Base-by-base conservation (phyloP, 2,888 invertebrate species). In the Drosophila vallismaia region DNA sequence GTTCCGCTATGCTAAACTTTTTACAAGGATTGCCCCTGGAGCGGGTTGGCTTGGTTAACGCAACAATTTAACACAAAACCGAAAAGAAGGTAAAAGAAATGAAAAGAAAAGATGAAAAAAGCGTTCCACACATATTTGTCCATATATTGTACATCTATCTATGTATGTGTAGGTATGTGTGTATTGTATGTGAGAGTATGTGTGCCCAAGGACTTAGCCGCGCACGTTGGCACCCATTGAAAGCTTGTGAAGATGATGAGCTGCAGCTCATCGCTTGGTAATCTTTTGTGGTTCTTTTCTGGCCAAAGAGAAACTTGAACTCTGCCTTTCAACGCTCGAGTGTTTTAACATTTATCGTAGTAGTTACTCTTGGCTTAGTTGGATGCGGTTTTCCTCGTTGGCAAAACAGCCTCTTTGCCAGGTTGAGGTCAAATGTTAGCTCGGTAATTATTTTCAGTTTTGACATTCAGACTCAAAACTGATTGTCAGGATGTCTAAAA, bases 1-100 rank as follows among this genome's bases (percentile, higher is more conserved):
- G 66, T 52, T 62, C 38, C 63, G 75, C 75, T 75, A 76, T 79
- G 83, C 79, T 83, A 77, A 80, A 76, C 78, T 82, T 79, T 80
- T 81, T 57, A 76, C 77, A 81, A 84, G 79, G 75, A 81, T 81
- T 81, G 85, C 64, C 75, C 66, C 45, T 46, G 66, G 62, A 60
- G 66, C 55, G 70, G 69, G 71, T 46, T 70, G 67, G 64, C 79
- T 64, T 64, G 77, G 77, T 77, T 74, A 70, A 55, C 78, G 80
- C 81, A 81, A 84, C 80, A 81, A 81, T 81, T 81, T 81, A 80
- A 76, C 64, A 62, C 62, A 62, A 60, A 60, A 46, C 50, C 36
- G 31, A 63, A 63, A 64, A 63, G 74, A 78, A 60, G 49, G 62
- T 52, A 60, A 51, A 60, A 44, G 62, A 62, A 26, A 36, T 36